A percentile compares a stretch with the other conserved stretches of the same genome.
These are phyloP conservation scores for Xestoiulus laeticollis DNA, from an alignment of 2,888 invertebrate genomes.

Conservation along the genomic window DNA sequence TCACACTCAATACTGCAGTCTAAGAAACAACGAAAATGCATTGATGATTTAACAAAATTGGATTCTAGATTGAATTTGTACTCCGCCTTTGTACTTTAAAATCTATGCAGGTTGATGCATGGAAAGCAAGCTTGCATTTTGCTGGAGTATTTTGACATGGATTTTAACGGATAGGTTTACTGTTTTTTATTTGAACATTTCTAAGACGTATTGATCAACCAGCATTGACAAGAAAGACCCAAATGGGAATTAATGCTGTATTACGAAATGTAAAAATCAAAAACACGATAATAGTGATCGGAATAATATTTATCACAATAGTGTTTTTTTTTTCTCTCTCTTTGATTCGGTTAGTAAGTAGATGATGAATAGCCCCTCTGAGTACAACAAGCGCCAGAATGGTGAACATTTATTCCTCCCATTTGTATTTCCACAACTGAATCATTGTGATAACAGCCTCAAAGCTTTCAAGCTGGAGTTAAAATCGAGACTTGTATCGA, in stretches of 20 bases:
- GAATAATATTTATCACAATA: too few relatives aligned
- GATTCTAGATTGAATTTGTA: constrained; percentile 5
- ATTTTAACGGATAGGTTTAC: not conserved
- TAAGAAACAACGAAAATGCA: constrained; percentile 39
- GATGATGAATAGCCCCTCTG: too few relatives aligned
- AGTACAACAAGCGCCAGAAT: too few relatives aligned
- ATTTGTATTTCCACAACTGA: too few relatives aligned
- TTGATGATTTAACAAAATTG: constrained; percentile 2
- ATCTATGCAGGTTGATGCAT: not conserved
- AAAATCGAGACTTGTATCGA: too few relatives aligned
- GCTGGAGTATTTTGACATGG: not conserved
- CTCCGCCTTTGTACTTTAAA: not conserved
- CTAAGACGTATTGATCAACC: not conserved
- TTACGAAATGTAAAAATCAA: too few relatives aligned
- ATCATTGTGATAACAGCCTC: not conserved
- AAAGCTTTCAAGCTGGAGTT: not conserved
- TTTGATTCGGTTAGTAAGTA: too few relatives aligned
- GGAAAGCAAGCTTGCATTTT: not conserved
- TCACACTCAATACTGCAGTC: not conserved
- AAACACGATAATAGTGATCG: too few relatives aligned
- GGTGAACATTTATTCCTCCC: too few relatives aligned
- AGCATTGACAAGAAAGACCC: not conserved
- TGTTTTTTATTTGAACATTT: not conserved
- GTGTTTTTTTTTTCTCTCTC: too few relatives aligned
- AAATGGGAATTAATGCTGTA: not conserved